phyloP scores from a whole-genome alignment of 2,113 vertebrate species.

The Shinisaurus crocodilurus region DNA sequence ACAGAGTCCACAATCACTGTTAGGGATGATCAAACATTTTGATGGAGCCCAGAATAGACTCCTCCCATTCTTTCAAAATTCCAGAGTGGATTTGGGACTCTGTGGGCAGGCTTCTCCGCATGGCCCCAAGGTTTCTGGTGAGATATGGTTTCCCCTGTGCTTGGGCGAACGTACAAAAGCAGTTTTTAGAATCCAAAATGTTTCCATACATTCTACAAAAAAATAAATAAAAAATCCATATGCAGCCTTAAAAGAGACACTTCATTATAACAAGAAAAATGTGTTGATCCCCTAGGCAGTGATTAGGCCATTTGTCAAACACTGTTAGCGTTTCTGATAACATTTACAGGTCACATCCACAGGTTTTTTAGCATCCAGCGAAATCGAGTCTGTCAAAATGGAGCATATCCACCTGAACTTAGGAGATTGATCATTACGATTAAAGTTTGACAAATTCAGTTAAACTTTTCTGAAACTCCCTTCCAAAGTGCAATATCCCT shows the following conservation, averaged over 20 bases:
- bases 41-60: not conserved
- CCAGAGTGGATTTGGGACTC: not conserved
- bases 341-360: constrained; percentile 66
- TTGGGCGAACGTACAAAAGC: not conserved
- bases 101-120: not conserved
- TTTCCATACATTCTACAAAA: constrained; percentile 63
- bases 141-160: not conserved
- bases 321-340: constrained; percentile 60
- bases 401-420: constrained; percentile 48
- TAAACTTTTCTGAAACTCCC: constrained; percentile 21
- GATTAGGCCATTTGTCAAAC: constrained; percentile 78
- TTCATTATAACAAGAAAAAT: constrained; percentile 79
- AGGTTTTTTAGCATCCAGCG: constrained; percentile 58
- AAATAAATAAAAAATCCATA: constrained; percentile 67
- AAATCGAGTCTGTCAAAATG: constrained; percentile 48
- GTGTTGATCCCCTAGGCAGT: constrained; percentile 64
- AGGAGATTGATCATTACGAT: constrained; percentile 43
- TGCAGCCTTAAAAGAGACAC: constrained; percentile 68
- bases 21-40: too few relatives aligned
- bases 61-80: not conserved
- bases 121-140: not conserved
- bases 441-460: constrained; percentile 51
- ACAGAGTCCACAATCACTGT: too few relatives aligned
- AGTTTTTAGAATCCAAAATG: constrained; percentile 26
- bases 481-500: not conserved